phyloP scores from a whole-genome alignment of 2,797 vertebrate genomes.

The Cossypha polioptera region DNA sequence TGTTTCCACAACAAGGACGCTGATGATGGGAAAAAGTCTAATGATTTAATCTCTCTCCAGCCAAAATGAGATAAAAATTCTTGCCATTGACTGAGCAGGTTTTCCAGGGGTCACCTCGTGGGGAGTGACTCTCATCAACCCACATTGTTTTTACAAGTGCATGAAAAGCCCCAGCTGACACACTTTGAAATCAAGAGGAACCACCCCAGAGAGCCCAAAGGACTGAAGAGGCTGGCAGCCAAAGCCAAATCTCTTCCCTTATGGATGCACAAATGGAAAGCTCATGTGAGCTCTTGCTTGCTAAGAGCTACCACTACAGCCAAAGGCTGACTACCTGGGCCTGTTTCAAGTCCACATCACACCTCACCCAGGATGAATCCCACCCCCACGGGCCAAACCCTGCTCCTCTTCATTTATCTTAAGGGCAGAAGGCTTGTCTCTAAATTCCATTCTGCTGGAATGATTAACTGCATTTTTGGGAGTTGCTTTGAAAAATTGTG shows the following conservation, averaged over 20 bases:
- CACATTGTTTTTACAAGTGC: conserved; percentile 15
- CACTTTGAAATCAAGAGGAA: background rate
- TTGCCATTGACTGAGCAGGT: background rate
- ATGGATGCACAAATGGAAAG: background rate
- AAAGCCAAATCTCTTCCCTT: background rate
- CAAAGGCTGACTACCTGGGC: background rate
- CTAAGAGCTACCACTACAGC: background rate
- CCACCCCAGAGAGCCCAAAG: background rate
- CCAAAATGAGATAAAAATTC: background rate
- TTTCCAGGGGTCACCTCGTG: conserved; percentile 28
- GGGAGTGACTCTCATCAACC: conserved; percentile 18
- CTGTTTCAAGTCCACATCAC: background rate
- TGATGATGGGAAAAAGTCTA: background rate
- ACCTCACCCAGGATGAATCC: background rate
- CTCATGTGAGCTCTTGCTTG: background rate
- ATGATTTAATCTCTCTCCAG: background rate
- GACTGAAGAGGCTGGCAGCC: background rate
- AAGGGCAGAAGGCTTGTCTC: background rate
- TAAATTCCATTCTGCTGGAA: background rate
- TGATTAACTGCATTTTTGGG: background rate
- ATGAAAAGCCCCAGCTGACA: background rate
- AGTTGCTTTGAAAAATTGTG: background rate
- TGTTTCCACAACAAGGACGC: background rate
- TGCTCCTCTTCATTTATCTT: background rate
- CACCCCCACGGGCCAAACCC: background rate